phyloP scores from a whole-genome alignment of 1,140 invertebrate genomes.

The Myzus persicae region DNA sequence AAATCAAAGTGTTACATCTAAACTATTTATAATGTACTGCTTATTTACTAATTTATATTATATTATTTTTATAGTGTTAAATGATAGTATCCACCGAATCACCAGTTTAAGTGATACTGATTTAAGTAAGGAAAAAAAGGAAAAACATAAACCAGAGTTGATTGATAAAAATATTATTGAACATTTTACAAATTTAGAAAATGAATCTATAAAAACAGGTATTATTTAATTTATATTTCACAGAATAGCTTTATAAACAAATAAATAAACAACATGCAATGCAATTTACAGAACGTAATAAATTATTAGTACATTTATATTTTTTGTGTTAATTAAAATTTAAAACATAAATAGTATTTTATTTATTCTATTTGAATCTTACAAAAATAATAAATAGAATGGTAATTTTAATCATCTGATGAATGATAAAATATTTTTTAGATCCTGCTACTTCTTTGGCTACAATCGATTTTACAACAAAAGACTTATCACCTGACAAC shows the following conservation, averaged over 20 bases:
- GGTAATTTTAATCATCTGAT: background rate
- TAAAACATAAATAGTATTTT: background rate
- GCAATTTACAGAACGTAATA: background rate
- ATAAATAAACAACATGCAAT: background rate
- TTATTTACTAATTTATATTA: background rate
- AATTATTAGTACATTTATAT: background rate
- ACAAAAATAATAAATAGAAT: background rate
- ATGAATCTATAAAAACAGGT: background rate
- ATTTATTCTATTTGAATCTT: background rate
- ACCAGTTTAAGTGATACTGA: background rate
- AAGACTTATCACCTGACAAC: background rate
- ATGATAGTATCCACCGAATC: background rate
- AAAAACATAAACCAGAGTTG: background rate
- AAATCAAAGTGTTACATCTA: background rate
- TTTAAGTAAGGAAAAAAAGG: background rate
- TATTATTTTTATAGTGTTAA: slow-evolving; percentile 12
- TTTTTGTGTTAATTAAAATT: background rate
- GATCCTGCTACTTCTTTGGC: background rate
- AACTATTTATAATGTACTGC: background rate
- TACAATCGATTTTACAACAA: background rate
- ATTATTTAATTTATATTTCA: background rate
- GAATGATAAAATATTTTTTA: background rate
- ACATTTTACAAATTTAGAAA: slow-evolving; percentile 1
- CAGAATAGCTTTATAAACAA: background rate
- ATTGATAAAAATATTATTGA: background rate